These are phyloP conservation scores for Mesoligia furuncula DNA, from an alignment of 2,888 invertebrate species.

Conservation along the genomic window DNA sequence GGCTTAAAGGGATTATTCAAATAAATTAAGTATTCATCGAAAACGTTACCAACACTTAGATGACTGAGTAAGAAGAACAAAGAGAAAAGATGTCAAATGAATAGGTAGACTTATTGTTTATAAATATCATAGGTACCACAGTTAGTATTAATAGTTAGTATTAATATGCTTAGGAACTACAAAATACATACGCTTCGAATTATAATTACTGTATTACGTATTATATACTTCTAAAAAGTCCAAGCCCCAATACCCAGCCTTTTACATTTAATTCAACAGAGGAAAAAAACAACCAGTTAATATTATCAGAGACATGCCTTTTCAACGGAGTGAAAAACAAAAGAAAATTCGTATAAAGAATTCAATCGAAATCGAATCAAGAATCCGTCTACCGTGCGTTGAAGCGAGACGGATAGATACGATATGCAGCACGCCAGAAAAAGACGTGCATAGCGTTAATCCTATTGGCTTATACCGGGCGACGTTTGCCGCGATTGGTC, in stretches of 20 bases:
- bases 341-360: conserved; percentile 87
- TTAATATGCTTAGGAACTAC: not conserved
- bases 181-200: conserved; percentile 5
- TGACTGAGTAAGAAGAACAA: no score
- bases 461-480: conserved; percentile 90
- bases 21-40: no score
- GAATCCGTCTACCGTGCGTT: conserved; percentile 85
- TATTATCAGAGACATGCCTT: conserved; percentile 70
- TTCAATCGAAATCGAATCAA: conserved; percentile 89
- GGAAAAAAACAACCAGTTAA: conserved; percentile 65
- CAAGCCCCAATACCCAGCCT: conserved; percentile 37
- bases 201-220: conserved; percentile 9
- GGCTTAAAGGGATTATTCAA: no score
- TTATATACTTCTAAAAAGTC: conserved; percentile 41
- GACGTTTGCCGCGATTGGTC: conserved; percentile 90
- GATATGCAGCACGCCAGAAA: conserved; percentile 61
- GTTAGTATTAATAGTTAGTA: not conserved
- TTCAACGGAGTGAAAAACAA: conserved; percentile 85
- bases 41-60: no score
- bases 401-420: conserved; percentile 74
- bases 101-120: not conserved
- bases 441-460: conserved; percentile 85
- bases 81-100: no score
- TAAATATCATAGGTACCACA: not conserved
- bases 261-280: conserved; percentile 58